phyloP scores from a whole-genome alignment of 53 echinoderm and acorn worm genomes.

The Patiria pectinifera region DNA sequence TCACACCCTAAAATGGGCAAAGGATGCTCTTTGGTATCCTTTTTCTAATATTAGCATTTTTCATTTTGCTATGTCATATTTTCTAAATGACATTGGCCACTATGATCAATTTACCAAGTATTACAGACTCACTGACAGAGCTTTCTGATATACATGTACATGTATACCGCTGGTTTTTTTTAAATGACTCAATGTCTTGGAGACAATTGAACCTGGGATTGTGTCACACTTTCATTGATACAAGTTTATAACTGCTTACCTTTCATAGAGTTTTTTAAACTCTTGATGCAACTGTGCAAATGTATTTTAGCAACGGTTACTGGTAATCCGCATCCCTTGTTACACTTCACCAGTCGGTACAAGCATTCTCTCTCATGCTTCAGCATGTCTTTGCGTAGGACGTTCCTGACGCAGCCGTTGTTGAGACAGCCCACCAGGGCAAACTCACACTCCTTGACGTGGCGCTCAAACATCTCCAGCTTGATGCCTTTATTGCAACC shows the following conservation, averaged over 20 bases:
- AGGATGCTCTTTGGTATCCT: no score
- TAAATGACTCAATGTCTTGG: no score
- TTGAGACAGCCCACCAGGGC: slow-evolving; percentile 83
- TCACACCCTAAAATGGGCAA: no score
- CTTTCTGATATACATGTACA: not conserved
- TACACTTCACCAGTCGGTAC: slow-evolving; percentile 80
- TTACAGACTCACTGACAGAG: no score
- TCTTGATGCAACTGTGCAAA: slow-evolving; percentile 82
- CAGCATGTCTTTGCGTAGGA: slow-evolving; percentile 80
- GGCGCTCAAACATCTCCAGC: slow-evolving; percentile 82
- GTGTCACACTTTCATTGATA: no score
- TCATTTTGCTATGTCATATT: no score
- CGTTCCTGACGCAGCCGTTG: slow-evolving; percentile 76
- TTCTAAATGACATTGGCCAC: no score
- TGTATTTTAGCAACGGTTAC: slow-evolving; percentile 64
- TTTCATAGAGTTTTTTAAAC: slow-evolving; percentile 80
- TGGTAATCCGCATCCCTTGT: slow-evolving; percentile 88
- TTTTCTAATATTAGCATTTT: no score
- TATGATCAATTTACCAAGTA: no score
- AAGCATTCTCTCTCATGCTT: slow-evolving; percentile 83
- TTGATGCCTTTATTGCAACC: slow-evolving; percentile 79
- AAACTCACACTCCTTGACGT: slow-evolving; percentile 81
- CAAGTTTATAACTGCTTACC: slow-evolving; percentile 45
- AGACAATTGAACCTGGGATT: no score
- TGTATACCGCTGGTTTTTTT: no score